A percentile compares a stretch with the other conserved stretches of the same genome.
These are phyloP conservation scores for Ictidomys tridecemlineatus DNA, from an alignment of 2,113 vertebrate species.

Conservation along the genomic window DNA sequence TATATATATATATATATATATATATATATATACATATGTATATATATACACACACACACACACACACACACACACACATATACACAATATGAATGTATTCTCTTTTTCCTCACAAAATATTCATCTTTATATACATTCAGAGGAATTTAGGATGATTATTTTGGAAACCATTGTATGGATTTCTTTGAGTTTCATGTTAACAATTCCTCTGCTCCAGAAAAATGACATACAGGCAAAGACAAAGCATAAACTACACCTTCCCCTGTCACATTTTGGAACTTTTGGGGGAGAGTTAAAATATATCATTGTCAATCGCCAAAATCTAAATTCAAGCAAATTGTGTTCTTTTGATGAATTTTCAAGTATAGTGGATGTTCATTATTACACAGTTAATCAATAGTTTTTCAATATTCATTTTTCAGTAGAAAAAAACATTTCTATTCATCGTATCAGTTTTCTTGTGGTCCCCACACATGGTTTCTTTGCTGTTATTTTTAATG, in stretches of 20 bases:
- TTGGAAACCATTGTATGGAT: background rate
- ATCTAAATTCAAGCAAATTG: background rate
- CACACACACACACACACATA: too few species aligned
- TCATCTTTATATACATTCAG: too few species aligned
- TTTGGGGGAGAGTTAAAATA: background rate
- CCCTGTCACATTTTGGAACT: too few species aligned
- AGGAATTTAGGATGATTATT: background rate
- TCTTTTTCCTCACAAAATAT: too few species aligned
- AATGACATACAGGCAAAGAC: too few species aligned
- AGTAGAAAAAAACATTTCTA: background rate
- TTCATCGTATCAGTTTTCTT: background rate
- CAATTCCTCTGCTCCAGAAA: background rate
- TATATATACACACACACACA: too few species aligned
- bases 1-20: too few species aligned
- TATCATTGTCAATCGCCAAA: background rate
- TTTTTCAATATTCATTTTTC: background rate
- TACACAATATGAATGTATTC: background rate
- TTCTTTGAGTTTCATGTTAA: background rate
- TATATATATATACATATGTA: too few species aligned
- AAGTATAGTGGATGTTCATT: background rate
- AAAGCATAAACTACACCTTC: too few species aligned
- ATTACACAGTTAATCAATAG: background rate
- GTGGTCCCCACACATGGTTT: accelerated
- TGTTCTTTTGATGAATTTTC: background rate
- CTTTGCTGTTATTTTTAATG: background rate